phyloP scores from a whole-genome alignment of 2,797 vertebrate genomes.

The Gephyroberyx darwinii region DNA sequence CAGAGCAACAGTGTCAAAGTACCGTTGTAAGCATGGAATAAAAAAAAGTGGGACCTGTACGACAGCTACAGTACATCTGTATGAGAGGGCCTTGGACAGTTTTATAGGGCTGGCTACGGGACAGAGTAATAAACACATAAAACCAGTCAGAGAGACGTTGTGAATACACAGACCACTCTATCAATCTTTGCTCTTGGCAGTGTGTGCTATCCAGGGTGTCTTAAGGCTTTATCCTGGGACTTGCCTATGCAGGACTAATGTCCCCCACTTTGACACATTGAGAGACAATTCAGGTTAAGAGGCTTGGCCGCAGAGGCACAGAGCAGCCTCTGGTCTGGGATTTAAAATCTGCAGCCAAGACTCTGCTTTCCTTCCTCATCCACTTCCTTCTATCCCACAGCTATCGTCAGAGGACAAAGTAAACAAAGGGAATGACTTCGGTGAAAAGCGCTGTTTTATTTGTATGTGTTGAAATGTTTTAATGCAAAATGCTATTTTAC shows the following conservation, averaged over 20 bases:
- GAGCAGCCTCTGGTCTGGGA: conserved; percentile 35
- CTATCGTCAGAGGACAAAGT: conserved; percentile 13
- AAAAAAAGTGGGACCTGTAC: conserved; percentile 45
- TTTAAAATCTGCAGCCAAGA: conserved; percentile 55
- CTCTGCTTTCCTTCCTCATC: conserved; percentile 19
- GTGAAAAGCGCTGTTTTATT: conserved; percentile 26
- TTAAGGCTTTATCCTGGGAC: conserved; percentile 42
- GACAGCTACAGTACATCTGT: conserved; percentile 17
- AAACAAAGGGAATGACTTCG: conserved; percentile 29
- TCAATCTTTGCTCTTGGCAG: conserved; percentile 42
- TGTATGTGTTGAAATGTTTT: too few species aligned
- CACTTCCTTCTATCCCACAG: conserved; percentile 31
- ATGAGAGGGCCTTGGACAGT: conserved; percentile 42
- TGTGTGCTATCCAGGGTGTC: conserved; percentile 27
- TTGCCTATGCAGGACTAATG: conserved; percentile 43
- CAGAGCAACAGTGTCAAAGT: conserved; percentile 43
- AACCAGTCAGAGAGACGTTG: conserved; percentile 39
- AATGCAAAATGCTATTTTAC: background rate
- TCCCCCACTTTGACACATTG: conserved; percentile 46
- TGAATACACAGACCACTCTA: conserved; percentile 50
- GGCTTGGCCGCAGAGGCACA: conserved; percentile 28
- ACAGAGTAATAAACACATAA: conserved; percentile 62
- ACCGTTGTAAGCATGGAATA: conserved; percentile 21
- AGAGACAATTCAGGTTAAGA: conserved; percentile 48
- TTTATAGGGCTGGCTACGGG: conserved; percentile 51